These are phyloP conservation scores for Varecia variegata DNA, from an alignment of 2,797 vertebrate genomes.

Conservation along the genomic window DNA sequence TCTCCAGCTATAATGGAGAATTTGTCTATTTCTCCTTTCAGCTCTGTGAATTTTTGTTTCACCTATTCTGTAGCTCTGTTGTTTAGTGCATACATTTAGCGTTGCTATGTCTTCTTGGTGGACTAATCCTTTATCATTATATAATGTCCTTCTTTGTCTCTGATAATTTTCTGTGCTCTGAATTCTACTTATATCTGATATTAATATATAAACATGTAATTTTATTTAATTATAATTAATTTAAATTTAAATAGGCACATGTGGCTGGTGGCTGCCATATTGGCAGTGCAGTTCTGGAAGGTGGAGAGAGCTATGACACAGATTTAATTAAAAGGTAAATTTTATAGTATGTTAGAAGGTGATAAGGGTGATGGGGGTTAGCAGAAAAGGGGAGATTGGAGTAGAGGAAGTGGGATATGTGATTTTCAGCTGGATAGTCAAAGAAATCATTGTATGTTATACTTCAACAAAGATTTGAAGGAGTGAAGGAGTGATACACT, in stretches of 20 bases:
- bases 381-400: not conserved
- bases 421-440: constrained; percentile 26
- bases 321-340: constrained; percentile 70
- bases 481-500: not conserved
- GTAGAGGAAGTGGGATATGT: not conserved
- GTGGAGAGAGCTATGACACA: constrained; percentile 65
- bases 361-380: constrained; percentile 8
- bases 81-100: constrained; percentile 1
- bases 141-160: not conserved
- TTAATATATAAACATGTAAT: constrained; percentile 12
- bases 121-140: constrained; percentile 4
- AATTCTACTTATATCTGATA: constrained; percentile 36
- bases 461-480: constrained; percentile 12
- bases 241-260: constrained; percentile 71
- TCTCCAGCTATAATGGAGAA: not conserved
- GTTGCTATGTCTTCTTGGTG: not conserved
- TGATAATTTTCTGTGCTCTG: constrained; percentile 30
- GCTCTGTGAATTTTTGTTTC: not conserved
- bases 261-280: constrained; percentile 42
- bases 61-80: not conserved
- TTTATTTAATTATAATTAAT: constrained; percentile 64
- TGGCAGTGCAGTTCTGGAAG: constrained; percentile 55
- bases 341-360: constrained; percentile 26
- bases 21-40: constrained; percentile 25
- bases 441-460: constrained; percentile 15